A percentile compares a stretch with the other conserved stretches of the same genome.
These are phyloP conservation scores for Orchesellides sinensis DNA, from an alignment of 2,888 invertebrate species.

Conservation along the genomic window DNA sequence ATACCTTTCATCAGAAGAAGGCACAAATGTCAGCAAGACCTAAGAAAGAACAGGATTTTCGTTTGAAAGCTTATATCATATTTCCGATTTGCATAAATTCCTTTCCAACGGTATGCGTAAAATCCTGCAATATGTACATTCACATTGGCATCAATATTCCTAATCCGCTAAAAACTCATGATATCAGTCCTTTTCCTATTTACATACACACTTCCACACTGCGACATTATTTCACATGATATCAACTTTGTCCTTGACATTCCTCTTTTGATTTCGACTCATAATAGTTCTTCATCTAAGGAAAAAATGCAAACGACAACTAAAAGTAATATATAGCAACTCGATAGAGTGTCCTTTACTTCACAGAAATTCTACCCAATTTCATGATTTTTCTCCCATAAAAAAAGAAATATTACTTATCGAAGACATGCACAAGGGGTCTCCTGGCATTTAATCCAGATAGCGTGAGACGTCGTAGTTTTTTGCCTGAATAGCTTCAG, in stretches of 20 bases:
- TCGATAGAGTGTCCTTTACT: background rate
- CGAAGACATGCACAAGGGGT: constrained; percentile 17
- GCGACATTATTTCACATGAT: background rate
- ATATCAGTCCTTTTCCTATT: no score
- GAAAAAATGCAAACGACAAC: background rate
- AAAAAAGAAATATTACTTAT: constrained; percentile 46
- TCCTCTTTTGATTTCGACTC: constrained; percentile 5
- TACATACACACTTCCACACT: no score
- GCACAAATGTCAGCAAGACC: no score
- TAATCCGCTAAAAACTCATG: no score
- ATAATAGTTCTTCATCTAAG: no score
- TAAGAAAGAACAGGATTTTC: background rate
- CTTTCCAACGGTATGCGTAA: no score
- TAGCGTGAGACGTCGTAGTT: constrained; percentile 21
- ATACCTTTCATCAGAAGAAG: no score
- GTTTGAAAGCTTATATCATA: background rate
- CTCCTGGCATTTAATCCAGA: constrained; percentile 26
- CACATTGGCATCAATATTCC: no score
- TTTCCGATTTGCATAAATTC: constrained; percentile 1
- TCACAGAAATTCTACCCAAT: constrained; percentile 32
- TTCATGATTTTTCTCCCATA: constrained; percentile 38
- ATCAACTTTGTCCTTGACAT: constrained; percentile 35
- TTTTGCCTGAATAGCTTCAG: constrained; percentile 18
- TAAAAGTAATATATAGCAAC: background rate
- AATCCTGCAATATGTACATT: no score